These are phyloP conservation scores for Pseudocheirus occidentalis DNA, from an alignment of 2,797 vertebrate genomes.

Conservation along the genomic window DNA sequence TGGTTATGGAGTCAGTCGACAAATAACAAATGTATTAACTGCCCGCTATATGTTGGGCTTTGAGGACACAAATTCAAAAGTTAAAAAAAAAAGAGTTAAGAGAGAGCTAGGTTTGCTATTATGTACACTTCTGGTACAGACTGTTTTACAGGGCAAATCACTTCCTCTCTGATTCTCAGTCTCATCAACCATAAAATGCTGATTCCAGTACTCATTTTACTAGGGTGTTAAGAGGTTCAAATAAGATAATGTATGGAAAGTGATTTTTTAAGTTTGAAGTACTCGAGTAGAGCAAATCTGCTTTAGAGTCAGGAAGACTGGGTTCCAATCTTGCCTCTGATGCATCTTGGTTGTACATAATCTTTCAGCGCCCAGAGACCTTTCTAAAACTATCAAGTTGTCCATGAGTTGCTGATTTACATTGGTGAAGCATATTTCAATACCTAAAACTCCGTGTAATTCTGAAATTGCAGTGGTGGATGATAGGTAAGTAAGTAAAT, in stretches of 20 bases:
- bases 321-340: neutral
- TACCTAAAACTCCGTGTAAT: neutral
- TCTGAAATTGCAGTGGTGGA: neutral
- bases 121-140: neutral
- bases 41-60: neutral
- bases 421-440: neutral
- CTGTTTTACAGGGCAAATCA: neutral
- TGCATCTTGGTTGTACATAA: neutral
- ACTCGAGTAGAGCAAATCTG: neutral
- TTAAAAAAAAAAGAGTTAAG: neutral
- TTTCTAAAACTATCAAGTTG: neutral
- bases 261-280: neutral
- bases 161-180: neutral
- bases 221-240: neutral
- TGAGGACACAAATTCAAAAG: neutral
- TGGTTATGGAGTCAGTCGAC: neutral
- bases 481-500: neutral
- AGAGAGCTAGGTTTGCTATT: neutral
- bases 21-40: neutral
- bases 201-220: neutral
- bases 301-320: neutral
- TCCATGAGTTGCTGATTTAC: neutral
- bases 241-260: neutral
- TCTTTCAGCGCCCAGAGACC: too few relatives aligned
- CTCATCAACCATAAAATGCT: neutral